These are phyloP conservation scores for Chymomyza fuscimana DNA, from an alignment of 2,888 invertebrate species.

Conservation along the genomic window DNA sequence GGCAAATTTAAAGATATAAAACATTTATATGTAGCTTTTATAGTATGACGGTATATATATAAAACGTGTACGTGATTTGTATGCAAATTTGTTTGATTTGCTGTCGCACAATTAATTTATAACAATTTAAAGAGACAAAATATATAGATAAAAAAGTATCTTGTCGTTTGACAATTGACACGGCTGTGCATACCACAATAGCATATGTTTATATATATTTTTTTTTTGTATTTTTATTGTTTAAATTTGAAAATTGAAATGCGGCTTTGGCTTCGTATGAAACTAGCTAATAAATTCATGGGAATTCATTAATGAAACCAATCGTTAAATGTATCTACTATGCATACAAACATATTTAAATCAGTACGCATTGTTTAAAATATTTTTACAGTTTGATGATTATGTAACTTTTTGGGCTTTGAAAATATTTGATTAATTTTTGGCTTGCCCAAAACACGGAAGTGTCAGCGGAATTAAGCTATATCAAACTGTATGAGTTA, in stretches of 20 bases:
- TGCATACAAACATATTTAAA: conserved; percentile 22
- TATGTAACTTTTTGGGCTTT: not conserved
- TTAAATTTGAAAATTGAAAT: conserved; percentile 59
- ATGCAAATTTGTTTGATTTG: conserved; percentile 40
- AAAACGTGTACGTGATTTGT: conserved; percentile 43
- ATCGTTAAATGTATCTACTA: conserved; percentile 49
- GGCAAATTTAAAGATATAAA: conserved; percentile 34
- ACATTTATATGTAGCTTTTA: not conserved
- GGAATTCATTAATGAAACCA: conserved; percentile 54
- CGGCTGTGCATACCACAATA: not conserved
- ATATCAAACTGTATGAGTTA: not conserved
- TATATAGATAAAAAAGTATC: conserved; percentile 39
- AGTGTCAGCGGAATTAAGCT: not conserved
- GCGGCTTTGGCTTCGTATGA: conserved; percentile 44
- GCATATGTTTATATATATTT: conserved; percentile 32
- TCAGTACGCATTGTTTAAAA: conserved; percentile 48
- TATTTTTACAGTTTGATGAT: not conserved
- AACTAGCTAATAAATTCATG: conserved; percentile 54
- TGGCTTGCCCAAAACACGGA: not conserved
- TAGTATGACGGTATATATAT: not conserved
- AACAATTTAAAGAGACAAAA: conserved; percentile 20
- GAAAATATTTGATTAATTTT: not conserved
- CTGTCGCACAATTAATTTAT: not conserved
- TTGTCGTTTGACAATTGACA: conserved; percentile 50
- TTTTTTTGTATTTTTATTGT: conserved; percentile 32